A percentile compares a stretch with the other conserved stretches of the same genome.
Evolutionary conservation across 2,888 invertebrate genomes (phyloP).

Genomic region (Erannis defoliaria): DNA sequence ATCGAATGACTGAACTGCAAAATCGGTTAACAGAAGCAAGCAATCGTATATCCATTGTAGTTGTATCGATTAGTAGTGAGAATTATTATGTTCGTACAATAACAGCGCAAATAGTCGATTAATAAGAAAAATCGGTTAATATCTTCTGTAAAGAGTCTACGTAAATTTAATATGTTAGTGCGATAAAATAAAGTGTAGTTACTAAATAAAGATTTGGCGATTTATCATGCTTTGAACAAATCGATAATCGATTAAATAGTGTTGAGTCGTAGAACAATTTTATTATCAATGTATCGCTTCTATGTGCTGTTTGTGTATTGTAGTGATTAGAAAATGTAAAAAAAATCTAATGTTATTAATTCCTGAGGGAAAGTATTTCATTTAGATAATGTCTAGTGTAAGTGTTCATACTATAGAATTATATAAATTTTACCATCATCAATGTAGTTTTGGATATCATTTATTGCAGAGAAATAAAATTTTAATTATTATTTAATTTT

Average conservation of each 20-base stretch:
- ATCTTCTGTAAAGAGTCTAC: slow-evolving; percentile 35
- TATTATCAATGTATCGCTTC: slow-evolving; percentile 29
- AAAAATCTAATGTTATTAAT: slow-evolving; percentile 27
- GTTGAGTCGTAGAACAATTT: slow-evolving; percentile 15
- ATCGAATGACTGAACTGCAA: slow-evolving; percentile 1
- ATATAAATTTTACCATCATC: slow-evolving; percentile 29
- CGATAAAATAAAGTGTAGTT: background rate
- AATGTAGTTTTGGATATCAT: slow-evolving; percentile 44
- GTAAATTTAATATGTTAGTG: slow-evolving; percentile 29
- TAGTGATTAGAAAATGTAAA: slow-evolving; percentile 25
- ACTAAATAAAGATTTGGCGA: background rate
- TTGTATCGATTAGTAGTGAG: slow-evolving; percentile 26
- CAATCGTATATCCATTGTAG: slow-evolving; percentile 11
- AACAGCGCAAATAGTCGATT: slow-evolving; percentile 26
- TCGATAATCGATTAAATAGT: slow-evolving; percentile 20
- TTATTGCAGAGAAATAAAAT: slow-evolving; percentile 43
- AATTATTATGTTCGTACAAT: slow-evolving; percentile 19
- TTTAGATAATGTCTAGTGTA: slow-evolving; percentile 13
- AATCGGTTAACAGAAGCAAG: slow-evolving; percentile 10
- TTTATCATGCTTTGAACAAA: background rate
- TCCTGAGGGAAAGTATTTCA: slow-evolving; percentile 28
- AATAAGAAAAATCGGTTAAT: slow-evolving; percentile 23
- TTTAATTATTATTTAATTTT: slow-evolving; percentile 36
- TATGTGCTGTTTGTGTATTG: slow-evolving; percentile 31
- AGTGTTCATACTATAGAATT: slow-evolving; percentile 15